Percentiles rank a stretch among this genome's conserved stretches.
phyloP scores from a whole-genome alignment of 2,888 invertebrate genomes.

The Argyresthia albistria region DNA sequence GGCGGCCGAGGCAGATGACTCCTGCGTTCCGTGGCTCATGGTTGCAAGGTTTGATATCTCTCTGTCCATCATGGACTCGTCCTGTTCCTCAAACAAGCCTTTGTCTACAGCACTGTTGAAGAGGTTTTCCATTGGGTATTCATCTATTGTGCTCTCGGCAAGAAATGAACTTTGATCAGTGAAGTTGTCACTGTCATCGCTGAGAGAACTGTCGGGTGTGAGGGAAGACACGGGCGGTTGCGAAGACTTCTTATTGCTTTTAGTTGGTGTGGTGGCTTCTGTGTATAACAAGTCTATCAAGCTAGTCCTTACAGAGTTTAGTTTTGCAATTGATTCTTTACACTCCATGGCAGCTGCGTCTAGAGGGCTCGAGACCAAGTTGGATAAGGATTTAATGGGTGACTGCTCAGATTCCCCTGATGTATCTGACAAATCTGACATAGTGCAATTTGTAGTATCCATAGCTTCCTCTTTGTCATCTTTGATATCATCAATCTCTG shows the following conservation, averaged over 20 bases:
- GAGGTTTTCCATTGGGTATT: constrained; percentile 65
- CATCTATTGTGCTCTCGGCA: constrained; percentile 61
- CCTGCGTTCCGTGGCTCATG: constrained; percentile 56
- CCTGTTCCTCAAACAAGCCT: constrained; percentile 59
- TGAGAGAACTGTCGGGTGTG: constrained; percentile 54
- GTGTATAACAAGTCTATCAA: constrained; percentile 52
- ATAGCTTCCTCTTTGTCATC: constrained; percentile 33
- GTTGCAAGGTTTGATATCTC: constrained; percentile 65
- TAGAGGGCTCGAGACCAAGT: constrained; percentile 73
- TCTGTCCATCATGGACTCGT: constrained; percentile 62
- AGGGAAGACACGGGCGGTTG: constrained; percentile 34
- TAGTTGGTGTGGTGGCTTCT: constrained; percentile 42
- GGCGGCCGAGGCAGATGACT: constrained; percentile 37
- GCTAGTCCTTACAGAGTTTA: constrained; percentile 51
- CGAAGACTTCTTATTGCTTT: constrained; percentile 34
- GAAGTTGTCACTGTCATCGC: constrained; percentile 60
- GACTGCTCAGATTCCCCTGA: constrained; percentile 63
- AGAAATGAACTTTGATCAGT: constrained; percentile 64
- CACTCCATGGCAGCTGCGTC: constrained; percentile 36
- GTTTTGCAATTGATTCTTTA: constrained; percentile 30
- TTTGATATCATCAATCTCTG: constrained; percentile 23
- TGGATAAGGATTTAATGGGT: constrained; percentile 75
- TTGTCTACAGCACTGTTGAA: constrained; percentile 65
- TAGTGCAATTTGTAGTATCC: constrained; percentile 39
- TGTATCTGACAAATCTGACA: constrained; percentile 43